Evolutionary conservation across 2,888 invertebrate genomes (phyloP).

Genomic region (Polyommatus iphigenia): DNA sequence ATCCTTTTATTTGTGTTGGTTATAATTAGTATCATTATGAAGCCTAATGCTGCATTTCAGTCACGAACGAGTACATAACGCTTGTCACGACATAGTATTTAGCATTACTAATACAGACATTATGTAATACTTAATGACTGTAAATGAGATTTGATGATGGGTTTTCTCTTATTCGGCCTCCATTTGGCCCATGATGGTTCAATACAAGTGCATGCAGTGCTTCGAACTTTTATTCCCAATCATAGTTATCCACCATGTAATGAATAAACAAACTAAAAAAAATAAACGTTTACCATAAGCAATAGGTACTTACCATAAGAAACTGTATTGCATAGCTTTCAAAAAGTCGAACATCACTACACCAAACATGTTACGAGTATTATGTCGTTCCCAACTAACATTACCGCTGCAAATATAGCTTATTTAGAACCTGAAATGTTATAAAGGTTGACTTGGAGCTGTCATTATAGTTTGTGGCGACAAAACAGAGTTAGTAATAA

Average conservation of each 20-base stretch:
- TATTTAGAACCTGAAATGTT: no score
- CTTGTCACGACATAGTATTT: conserved; percentile 5
- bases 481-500: no score
- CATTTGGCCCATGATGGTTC: neutral
- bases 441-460: no score
- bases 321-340: no score
- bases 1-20: conserved; percentile 36
- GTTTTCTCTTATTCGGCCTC: neutral
- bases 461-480: no score
- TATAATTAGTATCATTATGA: conserved; percentile 27
- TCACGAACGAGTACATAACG: conserved; percentile 16
- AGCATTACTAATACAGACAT: neutral
- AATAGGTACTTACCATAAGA: no score
- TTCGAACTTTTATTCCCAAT: neutral
- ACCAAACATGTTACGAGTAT: no score
- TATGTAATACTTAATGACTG: neutral
- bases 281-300: no score
- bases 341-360: no score
- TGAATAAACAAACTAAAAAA: neutral
- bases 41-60: conserved; percentile 10
- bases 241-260: neutral
- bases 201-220: neutral
- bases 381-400: no score
- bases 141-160: neutral
- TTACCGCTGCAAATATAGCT: no score